Evolutionary conservation across 2,113 vertebrate species (phyloP).

Genomic region (Rhinoptilus africanus): DNA sequence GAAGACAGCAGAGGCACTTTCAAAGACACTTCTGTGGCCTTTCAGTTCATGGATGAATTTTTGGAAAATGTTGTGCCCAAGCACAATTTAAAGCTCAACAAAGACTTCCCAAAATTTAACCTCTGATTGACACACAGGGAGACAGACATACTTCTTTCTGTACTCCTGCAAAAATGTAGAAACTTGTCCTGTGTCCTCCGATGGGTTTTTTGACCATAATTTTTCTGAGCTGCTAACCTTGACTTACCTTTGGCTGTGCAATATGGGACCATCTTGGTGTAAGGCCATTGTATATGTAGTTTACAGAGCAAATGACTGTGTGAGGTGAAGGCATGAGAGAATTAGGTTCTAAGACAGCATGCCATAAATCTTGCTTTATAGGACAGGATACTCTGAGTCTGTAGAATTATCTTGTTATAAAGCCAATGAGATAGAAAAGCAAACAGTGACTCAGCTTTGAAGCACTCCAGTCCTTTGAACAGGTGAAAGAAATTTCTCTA

Average conservation of each 20-base stretch:
- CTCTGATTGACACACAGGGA: accelerated
- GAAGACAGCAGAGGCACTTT: not conserved
- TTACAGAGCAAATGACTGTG: constrained; percentile 23
- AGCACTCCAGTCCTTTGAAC: not conserved
- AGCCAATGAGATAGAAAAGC: constrained; percentile 23
- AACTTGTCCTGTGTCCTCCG: not conserved
- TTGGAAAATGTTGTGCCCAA: not conserved
- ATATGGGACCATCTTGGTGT: not conserved
- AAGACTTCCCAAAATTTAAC: not conserved
- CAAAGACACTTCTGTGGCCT: not conserved
- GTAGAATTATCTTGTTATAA: constrained; percentile 17
- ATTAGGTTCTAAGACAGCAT: constrained; percentile 11
- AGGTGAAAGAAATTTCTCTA: not conserved
- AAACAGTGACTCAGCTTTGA: constrained; percentile 4
- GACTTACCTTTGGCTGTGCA: not conserved
- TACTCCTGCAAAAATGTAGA: not conserved
- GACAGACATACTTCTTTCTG: not conserved
- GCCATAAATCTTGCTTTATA: constrained; percentile 47
- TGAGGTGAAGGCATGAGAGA: not conserved
- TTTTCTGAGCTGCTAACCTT: not conserved
- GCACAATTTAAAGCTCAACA: not conserved
- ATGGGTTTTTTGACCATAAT: not conserved
- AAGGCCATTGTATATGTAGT: not conserved
- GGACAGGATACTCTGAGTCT: not conserved
- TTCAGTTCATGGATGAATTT: not conserved